Evolutionary conservation across 2,113 vertebrate species (phyloP).

Genomic region (Miniopterus natalensis): DNA sequence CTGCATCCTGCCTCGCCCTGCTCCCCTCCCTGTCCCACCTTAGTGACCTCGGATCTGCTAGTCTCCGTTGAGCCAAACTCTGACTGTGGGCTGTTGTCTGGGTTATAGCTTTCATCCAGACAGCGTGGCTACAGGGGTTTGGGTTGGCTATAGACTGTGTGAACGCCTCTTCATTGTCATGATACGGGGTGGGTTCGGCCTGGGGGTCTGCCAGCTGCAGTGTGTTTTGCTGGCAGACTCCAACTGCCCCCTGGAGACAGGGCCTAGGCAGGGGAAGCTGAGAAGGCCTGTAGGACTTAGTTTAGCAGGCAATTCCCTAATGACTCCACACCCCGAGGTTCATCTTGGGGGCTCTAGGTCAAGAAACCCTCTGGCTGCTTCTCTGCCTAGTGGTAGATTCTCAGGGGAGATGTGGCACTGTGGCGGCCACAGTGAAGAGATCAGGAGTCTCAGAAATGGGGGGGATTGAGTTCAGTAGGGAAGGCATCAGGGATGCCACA

Average conservation of each 20-base stretch:
- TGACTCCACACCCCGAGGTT: neutral
- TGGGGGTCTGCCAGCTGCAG: neutral
- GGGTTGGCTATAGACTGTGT: neutral
- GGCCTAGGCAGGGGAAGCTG: neutral
- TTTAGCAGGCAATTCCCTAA: neutral
- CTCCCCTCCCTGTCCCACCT: constrained; percentile 15
- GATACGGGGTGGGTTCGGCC: neutral
- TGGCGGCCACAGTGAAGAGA: neutral
- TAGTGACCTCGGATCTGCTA: constrained; percentile 6
- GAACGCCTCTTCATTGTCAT: neutral
- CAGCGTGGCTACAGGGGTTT: neutral
- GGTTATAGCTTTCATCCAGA: constrained; percentile 28
- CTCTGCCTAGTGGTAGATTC: neutral
- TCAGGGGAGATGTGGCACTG: neutral
- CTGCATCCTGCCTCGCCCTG: constrained; percentile 22
- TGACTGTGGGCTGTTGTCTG: constrained; percentile 19
- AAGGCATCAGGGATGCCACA: neutral
- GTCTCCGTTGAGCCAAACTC: neutral
- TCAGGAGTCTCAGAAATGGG: neutral
- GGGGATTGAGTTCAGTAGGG: neutral
- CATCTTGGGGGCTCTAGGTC: neutral
- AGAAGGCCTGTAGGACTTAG: neutral
- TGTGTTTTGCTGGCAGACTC: constrained; percentile 30
- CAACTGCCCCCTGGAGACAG: neutral
- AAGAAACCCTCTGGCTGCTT: neutral